Evolutionary conservation across 2,888 invertebrate species (phyloP), one percentile per base, ranked within the genome.

Genomic region (Conus canariensis): DNA sequence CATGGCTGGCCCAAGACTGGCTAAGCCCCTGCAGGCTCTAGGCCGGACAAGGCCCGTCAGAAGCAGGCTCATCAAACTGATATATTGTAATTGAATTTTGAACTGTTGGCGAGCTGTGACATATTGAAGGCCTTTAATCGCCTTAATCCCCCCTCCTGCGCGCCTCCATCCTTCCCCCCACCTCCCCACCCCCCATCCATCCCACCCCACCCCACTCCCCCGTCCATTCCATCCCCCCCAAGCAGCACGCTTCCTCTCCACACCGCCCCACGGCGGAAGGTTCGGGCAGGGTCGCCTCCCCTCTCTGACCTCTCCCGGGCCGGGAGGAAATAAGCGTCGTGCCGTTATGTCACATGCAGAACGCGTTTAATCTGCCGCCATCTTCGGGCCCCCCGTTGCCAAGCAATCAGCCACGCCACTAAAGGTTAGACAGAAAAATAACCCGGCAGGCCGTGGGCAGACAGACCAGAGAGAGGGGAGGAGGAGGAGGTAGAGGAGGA

Each of bases 61-160:
- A 70, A 85, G 60, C 93, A 93, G 91, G 56, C 90, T 91, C 92
- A 93, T 93, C 91, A 93, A 91, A 88, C 90, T 91, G 93, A 93
- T 93, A 90, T 93, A 93, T 91, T 90, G 93, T 93, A 92, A 93
- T 93, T 93, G 93, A 93, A 93, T 91, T 91, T 92, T 92, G 92
- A 93, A 92, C 93, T 93, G 93, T 92, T 90, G 91, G 87, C 93
- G 91, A 91, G 91, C 92, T 90, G 91, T 92, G 92, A 92, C 93
- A 92, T 92, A 92, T 92, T 92, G 92, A 90, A 91, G 88, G 87
- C 82, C 90, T 91, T 91, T 91, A 92, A 92, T 91, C 93, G 91
- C 89, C 90, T 91, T 87, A 90, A 90, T 90, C 91, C 87, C 90
- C 56, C 87, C 74, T 64, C 88, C 30, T 58, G 19, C 82, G 56